Evolutionary conservation across 2,113 vertebrate genomes (phyloP).

Genomic region (Xenopus laevis): DNA sequence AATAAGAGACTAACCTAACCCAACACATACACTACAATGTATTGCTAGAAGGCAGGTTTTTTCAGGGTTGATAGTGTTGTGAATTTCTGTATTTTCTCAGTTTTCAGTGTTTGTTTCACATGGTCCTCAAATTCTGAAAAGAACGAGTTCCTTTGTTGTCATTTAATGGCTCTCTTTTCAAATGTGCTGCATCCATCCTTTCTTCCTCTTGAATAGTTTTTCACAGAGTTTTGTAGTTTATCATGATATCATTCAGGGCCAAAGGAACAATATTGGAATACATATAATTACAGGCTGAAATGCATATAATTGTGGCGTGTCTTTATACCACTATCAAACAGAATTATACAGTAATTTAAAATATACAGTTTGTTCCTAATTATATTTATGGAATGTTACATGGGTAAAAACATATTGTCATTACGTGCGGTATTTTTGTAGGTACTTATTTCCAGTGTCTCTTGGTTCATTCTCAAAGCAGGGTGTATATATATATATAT

Average conservation of each 20-base stretch:
- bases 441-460: no score
- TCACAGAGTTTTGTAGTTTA: background rate
- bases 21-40: background rate
- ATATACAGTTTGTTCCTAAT: no score
- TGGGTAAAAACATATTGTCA: no score
- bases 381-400: no score
- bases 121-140: slow-evolving; percentile 5
- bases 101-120: slow-evolving; percentile 23
- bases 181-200: slow-evolving; percentile 19
- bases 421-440: no score
- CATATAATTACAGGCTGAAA: no score
- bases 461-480: no score
- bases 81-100: slow-evolving; percentile 9
- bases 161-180: slow-evolving; percentile 21
- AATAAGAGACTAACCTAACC: slow-evolving; percentile 3
- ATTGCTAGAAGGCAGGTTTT: background rate
- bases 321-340: no score
- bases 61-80: background rate
- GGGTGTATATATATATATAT: no score
- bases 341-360: no score
- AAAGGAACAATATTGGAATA: no score
- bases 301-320: no score
- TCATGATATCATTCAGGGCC: background rate
- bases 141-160: slow-evolving; percentile 17
- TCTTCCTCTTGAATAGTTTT: slow-evolving; percentile 4